phyloP scores from a whole-genome alignment of 2,888 invertebrate species.

The Morinoia aosen region DNA sequence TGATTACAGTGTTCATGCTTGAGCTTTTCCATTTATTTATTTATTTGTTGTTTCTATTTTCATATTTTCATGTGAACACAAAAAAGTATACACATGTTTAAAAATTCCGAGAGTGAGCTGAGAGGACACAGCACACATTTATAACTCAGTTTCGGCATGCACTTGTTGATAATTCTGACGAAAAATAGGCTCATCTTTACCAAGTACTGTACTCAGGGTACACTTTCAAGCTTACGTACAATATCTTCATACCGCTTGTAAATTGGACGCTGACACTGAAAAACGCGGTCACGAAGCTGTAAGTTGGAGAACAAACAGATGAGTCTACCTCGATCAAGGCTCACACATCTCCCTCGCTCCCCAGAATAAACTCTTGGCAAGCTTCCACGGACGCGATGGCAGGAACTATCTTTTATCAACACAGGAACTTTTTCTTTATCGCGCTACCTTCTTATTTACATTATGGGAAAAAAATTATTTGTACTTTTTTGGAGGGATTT shows the following conservation, averaged over 20 bases:
- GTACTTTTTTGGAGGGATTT: not conserved
- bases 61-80: too few species aligned
- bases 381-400: not conserved
- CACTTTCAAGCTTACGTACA: not conserved
- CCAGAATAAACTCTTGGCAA: slow-evolving; percentile 25
- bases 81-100: too few species aligned
- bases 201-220: not conserved
- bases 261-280: not conserved
- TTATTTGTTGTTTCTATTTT: too few species aligned
- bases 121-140: not conserved
- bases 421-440: not conserved
- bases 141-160: not conserved
- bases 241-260: not conserved
- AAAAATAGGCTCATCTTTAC: not conserved
- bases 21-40: too few species aligned
- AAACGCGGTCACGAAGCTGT: not conserved
- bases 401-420: slow-evolving; percentile 19
- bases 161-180: not conserved
- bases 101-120: too few species aligned
- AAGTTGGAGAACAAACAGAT: not conserved
- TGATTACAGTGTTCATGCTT: too few species aligned
- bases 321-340: not conserved
- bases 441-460: not conserved
- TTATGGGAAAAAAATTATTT: not conserved
- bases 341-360: not conserved